Conservation (phyloP, 2,888 invertebrate genomes). For the Meteorus cinctellus region DNA sequence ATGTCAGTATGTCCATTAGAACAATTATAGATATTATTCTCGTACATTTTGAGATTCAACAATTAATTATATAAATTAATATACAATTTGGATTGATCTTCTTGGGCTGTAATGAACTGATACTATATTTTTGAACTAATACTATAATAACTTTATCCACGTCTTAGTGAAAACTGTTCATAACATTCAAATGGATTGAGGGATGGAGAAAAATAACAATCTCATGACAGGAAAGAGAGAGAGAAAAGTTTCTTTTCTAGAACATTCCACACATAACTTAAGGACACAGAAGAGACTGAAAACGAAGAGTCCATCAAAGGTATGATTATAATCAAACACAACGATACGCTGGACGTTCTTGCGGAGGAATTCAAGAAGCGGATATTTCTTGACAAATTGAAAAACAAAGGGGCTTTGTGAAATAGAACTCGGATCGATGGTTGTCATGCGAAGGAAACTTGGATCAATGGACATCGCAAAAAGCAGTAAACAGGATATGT, state of each 20-base stretch:
- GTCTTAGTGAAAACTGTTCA: background rate
- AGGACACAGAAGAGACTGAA: constrained; percentile 28
- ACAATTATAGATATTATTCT: no score
- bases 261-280: background rate
- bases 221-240: background rate
- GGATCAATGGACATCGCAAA: constrained; percentile 23
- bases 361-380: constrained; percentile 60
- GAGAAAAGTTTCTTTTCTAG: background rate
- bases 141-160: no score
- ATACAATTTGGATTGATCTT: no score
- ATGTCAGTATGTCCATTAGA: background rate
- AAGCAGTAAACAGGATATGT: constrained; percentile 16
- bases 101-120: no score
- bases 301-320: constrained; percentile 36
- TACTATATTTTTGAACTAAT: no score
- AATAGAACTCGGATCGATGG: constrained; percentile 32
- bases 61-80: no score
- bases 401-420: constrained; percentile 35
- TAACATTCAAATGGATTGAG: background rate
- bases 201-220: background rate
- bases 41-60: no score
- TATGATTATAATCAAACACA: constrained; percentile 59
- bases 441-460: constrained; percentile 35
- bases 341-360: constrained; percentile 65
- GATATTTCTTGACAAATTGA: constrained; percentile 39